These are phyloP conservation scores for Borostomias antarcticus DNA, from an alignment of 2,797 vertebrate species.

Conservation along the genomic window DNA sequence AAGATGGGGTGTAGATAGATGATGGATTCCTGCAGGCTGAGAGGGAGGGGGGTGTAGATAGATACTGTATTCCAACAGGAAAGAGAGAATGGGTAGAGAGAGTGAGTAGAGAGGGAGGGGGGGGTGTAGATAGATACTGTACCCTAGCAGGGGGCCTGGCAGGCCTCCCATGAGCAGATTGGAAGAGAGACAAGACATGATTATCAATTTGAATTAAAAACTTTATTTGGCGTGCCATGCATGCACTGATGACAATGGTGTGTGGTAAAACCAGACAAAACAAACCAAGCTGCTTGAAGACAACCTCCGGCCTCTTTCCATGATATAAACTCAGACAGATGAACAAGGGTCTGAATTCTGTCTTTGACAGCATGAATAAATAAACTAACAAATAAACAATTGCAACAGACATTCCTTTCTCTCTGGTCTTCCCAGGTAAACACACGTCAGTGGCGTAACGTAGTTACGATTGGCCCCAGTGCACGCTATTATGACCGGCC, in stretches of 20 bases:
- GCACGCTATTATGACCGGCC: too few species aligned
- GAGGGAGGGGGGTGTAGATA: not conserved
- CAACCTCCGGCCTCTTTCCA: not conserved
- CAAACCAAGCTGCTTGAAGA: conserved; percentile 1
- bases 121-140: not conserved
- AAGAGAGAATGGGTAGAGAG: not conserved
- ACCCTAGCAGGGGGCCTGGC: not conserved
- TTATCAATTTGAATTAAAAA: conserved; percentile 18
- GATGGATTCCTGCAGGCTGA: not conserved
- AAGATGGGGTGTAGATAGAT: too few species aligned
- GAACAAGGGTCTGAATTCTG: not conserved
- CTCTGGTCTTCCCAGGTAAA: not conserved
- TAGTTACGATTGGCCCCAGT: too few species aligned
- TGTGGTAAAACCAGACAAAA: conserved; percentile 10
- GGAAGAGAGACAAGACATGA: not conserved
- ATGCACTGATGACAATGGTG: conserved; percentile 35
- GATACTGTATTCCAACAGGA: not conserved
- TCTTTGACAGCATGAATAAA: not conserved
- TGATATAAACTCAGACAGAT: conserved; percentile 13
- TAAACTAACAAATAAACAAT: not conserved
- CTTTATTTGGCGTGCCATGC: conserved; percentile 59
- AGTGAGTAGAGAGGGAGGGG: not conserved
- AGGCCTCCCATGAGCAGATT: not conserved
- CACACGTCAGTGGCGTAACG: not conserved
- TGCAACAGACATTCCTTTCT: not conserved